These are phyloP conservation scores for Fratercula arctica DNA, from an alignment of 2,797 vertebrate genomes.

Conservation along the genomic window DNA sequence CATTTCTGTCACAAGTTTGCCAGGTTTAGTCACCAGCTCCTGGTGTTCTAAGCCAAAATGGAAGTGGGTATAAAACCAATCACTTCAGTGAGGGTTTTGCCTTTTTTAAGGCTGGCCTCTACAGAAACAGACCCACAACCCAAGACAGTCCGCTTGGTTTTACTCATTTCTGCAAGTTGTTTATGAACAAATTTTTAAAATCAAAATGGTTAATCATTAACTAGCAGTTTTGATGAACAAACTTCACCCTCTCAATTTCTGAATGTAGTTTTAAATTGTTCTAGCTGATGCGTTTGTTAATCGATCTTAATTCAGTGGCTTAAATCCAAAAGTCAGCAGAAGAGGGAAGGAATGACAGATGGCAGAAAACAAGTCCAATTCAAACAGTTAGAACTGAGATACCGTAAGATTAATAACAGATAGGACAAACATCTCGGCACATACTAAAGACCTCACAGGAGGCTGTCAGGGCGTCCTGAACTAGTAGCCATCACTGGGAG, in stretches of 20 bases:
- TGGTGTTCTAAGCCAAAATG: neutral
- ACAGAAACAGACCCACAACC: neutral
- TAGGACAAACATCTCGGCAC: neutral
- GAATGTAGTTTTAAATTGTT: neutral
- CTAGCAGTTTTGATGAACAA: neutral
- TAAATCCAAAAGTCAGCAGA: neutral
- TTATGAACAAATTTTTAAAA: neutral
- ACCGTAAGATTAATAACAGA: neutral
- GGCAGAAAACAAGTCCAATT: neutral
- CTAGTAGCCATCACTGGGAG: neutral
- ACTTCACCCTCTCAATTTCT: neutral
- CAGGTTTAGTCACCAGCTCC: neutral
- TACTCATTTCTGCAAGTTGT: neutral
- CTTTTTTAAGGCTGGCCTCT: neutral
- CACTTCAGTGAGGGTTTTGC: neutral
- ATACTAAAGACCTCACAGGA: neutral
- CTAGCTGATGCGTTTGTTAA: neutral
- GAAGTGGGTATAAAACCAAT: neutral
- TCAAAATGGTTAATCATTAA: neutral
- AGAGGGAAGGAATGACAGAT: neutral
- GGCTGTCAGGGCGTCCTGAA: neutral
- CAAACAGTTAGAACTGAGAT: neutral
- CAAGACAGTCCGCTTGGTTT: neutral
- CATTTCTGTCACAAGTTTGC: neutral
- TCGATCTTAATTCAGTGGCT: neutral